Percentiles rank a stretch among this genome's conserved stretches.
These are phyloP conservation scores for Thecocarcelia acutangulata DNA, from an alignment of 2,888 invertebrate genomes.

Conservation along the genomic window DNA sequence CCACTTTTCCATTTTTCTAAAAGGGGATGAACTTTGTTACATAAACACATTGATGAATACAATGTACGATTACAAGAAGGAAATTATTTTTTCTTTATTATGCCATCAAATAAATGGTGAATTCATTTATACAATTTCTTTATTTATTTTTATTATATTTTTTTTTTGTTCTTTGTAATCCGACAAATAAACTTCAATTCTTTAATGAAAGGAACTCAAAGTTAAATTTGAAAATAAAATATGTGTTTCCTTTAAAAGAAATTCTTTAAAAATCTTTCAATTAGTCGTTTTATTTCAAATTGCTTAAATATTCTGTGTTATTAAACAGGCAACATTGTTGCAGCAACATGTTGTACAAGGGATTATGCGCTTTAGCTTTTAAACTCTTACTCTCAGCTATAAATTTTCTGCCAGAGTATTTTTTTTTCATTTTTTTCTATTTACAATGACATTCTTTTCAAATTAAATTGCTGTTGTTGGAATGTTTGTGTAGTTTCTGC, in stretches of 20 bases:
- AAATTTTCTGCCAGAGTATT: constrained; percentile 20
- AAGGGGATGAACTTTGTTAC: constrained; percentile 47
- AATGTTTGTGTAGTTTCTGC: not conserved
- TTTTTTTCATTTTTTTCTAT: not conserved
- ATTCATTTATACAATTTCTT: not conserved
- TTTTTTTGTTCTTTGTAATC: not conserved
- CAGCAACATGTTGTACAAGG: constrained; percentile 57
- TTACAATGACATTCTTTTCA: constrained; percentile 10
- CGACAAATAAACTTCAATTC: not conserved
- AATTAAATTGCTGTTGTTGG: constrained; percentile 27
- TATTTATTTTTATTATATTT: too few species aligned
- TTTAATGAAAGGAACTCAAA: not conserved
- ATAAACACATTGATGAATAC: constrained; percentile 23
- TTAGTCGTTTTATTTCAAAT: not conserved
- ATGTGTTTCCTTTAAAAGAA: constrained; percentile 1
- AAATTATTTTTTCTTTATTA: constrained; percentile 18
- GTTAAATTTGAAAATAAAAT: not conserved
- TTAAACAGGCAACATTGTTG: constrained; percentile 50
- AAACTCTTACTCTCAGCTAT: constrained; percentile 43
- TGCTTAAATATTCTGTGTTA: not conserved
- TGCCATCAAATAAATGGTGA: constrained; percentile 3
- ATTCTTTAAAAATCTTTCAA: constrained; percentile 29
- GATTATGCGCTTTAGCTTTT: constrained; percentile 62
- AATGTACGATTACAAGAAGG: constrained; percentile 6
- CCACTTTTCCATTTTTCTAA: constrained; percentile 18